Evolutionary conservation across 2,797 vertebrate genomes (phyloP).

Genomic region (Pantherophis vulpinus): DNA sequence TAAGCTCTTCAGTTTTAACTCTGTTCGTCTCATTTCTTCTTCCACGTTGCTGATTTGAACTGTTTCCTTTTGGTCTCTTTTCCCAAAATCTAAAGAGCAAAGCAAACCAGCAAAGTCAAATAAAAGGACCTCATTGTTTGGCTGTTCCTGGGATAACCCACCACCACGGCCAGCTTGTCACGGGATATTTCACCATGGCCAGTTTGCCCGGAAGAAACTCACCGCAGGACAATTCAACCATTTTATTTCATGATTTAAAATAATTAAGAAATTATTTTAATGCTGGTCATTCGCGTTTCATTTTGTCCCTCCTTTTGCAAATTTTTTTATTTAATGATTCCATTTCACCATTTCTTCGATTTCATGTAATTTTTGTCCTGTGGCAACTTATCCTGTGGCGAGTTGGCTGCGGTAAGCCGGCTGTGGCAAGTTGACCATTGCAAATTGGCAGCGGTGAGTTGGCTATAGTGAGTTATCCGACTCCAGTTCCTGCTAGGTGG

Average conservation of each 20-base stretch:
- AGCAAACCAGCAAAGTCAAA: not conserved
- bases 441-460: not conserved
- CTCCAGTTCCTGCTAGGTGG: not conserved
- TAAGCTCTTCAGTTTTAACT: not conserved
- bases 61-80: accelerated
- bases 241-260: not conserved
- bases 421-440: too few relatives aligned
- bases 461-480: too few relatives aligned
- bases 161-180: not conserved
- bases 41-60: not conserved
- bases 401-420: too few relatives aligned
- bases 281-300: not conserved
- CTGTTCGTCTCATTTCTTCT: not conserved
- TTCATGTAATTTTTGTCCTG: not conserved
- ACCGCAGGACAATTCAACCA: not conserved
- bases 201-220: not conserved
- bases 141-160: not conserved
- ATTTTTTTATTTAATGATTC: not conserved
- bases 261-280: not conserved
- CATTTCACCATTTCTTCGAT: not conserved
- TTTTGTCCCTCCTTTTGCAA: not conserved
- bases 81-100: not conserved
- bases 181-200: not conserved
- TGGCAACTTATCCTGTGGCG: not conserved
- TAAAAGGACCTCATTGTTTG: not conserved